These are phyloP conservation scores for Synaphobranchus kaupii DNA, from an alignment of 2,797 vertebrate species.

Conservation along the genomic window DNA sequence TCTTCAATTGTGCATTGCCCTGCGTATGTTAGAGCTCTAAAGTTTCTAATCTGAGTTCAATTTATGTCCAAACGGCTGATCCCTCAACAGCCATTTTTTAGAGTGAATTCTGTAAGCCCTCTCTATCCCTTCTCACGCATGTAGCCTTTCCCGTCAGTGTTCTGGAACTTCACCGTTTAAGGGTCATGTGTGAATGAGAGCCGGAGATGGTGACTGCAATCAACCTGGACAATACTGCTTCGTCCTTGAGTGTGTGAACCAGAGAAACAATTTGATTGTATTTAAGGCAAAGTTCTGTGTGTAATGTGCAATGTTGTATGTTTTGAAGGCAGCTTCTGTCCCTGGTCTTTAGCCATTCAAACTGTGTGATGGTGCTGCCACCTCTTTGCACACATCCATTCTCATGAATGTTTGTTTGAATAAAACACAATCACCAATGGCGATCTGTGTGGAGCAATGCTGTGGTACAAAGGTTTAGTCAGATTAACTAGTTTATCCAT, in stretches of 20 bases:
- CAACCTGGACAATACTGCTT: not conserved
- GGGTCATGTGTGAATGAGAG: not conserved
- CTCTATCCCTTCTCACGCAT: not conserved
- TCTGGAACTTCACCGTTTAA: not conserved
- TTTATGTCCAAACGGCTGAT: not conserved
- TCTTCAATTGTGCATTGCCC: not conserved
- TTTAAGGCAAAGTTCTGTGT: not conserved
- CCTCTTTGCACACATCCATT: not conserved
- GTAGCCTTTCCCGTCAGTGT: too few species aligned
- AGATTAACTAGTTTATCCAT: too few species aligned
- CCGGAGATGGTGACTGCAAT: too few species aligned
- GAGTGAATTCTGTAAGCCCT: not conserved
- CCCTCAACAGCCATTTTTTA: not conserved
- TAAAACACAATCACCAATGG: not conserved
- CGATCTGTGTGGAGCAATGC: not conserved
- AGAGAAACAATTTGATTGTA: too few species aligned
- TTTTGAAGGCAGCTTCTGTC: not conserved
- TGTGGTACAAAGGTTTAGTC: too few species aligned
- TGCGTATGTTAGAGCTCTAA: not conserved
- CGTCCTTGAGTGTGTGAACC: not conserved
- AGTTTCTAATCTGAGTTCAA: not conserved
- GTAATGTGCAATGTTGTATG: too few species aligned
- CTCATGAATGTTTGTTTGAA: not conserved
- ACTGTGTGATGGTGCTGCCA: not conserved
- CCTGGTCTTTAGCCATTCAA: not conserved